Evolutionary conservation across 1,140 invertebrate genomes (phyloP), one percentile per base, ranked within the genome.

Genomic region (Magallana angulata): DNA sequence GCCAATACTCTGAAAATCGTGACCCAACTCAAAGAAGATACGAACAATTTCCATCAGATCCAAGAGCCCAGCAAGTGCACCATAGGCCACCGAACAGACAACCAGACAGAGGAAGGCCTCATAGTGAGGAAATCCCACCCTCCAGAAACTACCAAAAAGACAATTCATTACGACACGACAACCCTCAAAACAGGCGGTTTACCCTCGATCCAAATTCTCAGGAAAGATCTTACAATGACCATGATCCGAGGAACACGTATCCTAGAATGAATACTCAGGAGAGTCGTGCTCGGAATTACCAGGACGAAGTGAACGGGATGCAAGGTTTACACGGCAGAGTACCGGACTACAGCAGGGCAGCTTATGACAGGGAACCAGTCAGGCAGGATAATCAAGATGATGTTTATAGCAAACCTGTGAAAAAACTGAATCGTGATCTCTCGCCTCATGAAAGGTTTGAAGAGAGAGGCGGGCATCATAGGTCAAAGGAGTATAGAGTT

Each of bases 361-460:
- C 68, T 76, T 76, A 76, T 36, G 68, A 76, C 48, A 24, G 24
- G 58, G 56, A 59, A 9, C n/a, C 24, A 16, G 30, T 18, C 57
- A 84, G 30, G 18, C 36, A 84, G 5, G n/a, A 84, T 36, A 56
- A 16, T 36, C 16, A 84, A n/a, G 82, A 84, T 5, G 16, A 84
- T 9, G 56, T 84, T 14, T 84, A 84, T 30, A 84, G 82, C 30
- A 84, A 84, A 62, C 82, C 82, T 48, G 58, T 60, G 30, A 84
- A 84, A 84, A 84, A 62, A 48, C 58, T 58, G 8, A 14, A 84
- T 36, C 30, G 82, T 18, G 57, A 85, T 56, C 12, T 71, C 16
- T 85, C 84, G n/a, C 84, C 84, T 76, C 62, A 85, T 58, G 64
- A 71, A 71, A 71, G 84, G 14, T 68, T 85, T 7, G 84, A 85